These are phyloP conservation scores for Tinamus guttatus DNA, from an alignment of 2,113 vertebrate species.

Conservation along the genomic window DNA sequence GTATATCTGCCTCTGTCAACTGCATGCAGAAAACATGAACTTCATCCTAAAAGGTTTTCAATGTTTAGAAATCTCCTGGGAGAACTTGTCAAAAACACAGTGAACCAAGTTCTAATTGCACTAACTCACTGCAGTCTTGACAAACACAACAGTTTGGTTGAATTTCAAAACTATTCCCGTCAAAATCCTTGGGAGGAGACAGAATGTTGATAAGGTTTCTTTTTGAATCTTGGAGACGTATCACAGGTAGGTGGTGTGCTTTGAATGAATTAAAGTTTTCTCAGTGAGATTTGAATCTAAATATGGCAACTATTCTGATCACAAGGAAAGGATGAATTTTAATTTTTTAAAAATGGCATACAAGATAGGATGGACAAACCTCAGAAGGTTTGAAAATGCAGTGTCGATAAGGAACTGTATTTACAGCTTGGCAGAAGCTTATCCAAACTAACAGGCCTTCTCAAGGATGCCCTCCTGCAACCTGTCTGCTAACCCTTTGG, in stretches of 20 bases:
- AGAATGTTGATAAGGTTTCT: background rate
- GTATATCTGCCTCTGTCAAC: slow-evolving; percentile 51
- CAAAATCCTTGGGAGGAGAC: slow-evolving; percentile 37
- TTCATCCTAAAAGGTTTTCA: slow-evolving; percentile 64
- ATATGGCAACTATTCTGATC: slow-evolving; percentile 6
- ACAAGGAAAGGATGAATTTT: background rate
- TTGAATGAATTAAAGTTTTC: slow-evolving; percentile 30
- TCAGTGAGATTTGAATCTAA: slow-evolving; percentile 1
- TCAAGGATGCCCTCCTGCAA: background rate
- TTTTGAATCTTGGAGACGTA: slow-evolving; percentile 29
- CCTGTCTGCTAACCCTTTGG: background rate
- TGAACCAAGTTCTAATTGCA: slow-evolving; percentile 58
- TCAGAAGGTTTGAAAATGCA: slow-evolving; percentile 15
- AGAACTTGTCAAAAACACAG: slow-evolving; percentile 62
- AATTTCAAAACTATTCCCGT: slow-evolving; percentile 43
- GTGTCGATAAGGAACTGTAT: background rate
- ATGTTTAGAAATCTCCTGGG: slow-evolving; percentile 62
- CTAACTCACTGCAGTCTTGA: slow-evolving; percentile 30
- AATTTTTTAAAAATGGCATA: background rate
- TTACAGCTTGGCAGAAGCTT: slow-evolving; percentile 11
- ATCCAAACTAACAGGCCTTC: background rate
- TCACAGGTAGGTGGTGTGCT: background rate
- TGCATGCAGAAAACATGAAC: slow-evolving; percentile 38
- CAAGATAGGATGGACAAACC: background rate
- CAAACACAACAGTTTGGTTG: slow-evolving; percentile 47